Evolutionary conservation across 1,140 invertebrate genomes (phyloP).

Genomic region (Pantala flavescens): DNA sequence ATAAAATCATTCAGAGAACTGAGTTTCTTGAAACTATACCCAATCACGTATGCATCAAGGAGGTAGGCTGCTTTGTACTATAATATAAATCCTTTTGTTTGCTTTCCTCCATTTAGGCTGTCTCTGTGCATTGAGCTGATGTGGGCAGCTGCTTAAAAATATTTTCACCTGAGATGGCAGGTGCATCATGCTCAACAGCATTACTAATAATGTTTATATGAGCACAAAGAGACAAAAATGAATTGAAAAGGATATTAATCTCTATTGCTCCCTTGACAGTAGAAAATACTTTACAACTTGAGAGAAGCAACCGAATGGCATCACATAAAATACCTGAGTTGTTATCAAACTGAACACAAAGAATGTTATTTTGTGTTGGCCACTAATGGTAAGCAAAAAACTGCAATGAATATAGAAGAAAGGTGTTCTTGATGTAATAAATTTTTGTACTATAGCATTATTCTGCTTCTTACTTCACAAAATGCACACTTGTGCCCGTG

Average conservation of each 20-base stretch:
- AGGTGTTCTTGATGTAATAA: neutral
- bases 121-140: neutral
- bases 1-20: conserved; percentile 5
- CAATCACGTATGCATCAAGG: neutral
- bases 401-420: neutral
- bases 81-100: conserved; percentile 11
- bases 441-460: conserved; percentile 6
- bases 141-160: neutral
- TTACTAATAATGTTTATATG: neutral
- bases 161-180: neutral
- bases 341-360: neutral
- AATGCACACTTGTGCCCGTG: neutral
- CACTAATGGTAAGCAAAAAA: neutral
- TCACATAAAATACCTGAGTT: conserved; percentile 10
- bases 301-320: conserved; percentile 3
- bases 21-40: conserved; percentile 1
- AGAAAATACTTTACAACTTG: neutral
- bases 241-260: neutral
- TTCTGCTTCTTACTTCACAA: neutral
- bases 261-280: conserved; percentile 1
- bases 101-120: neutral
- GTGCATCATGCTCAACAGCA: neutral
- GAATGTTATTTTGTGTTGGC: neutral
- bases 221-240: neutral
- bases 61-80: conserved; percentile 8